Conservation (phyloP, 2,888 invertebrate species). For the Apoda limacodes region DNA sequence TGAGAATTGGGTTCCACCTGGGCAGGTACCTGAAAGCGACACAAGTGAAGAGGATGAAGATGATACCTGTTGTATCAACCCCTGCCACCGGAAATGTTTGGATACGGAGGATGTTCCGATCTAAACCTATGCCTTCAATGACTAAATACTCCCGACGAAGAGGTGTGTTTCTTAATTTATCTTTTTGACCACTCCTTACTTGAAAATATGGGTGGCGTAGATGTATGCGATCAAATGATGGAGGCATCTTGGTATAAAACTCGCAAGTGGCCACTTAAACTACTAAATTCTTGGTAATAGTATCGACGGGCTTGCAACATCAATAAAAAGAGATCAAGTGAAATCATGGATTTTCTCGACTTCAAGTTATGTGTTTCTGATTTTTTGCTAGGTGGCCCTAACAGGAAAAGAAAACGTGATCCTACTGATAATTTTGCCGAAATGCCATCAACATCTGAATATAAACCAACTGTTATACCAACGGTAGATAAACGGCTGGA, state of each 20-base stretch:
- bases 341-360: slow-evolving; percentile 10
- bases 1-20: no score
- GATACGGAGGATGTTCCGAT: no score
- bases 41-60: no score
- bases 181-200: no score
- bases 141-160: no score
- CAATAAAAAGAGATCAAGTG: slow-evolving; percentile 7
- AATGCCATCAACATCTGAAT: slow-evolving; percentile 9
- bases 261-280: slow-evolving; percentile 15
- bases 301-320: slow-evolving; percentile 7
- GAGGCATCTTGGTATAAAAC: slow-evolving; percentile 13
- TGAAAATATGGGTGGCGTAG: slow-evolving; percentile 8
- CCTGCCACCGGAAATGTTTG: no score
- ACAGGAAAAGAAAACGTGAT: slow-evolving; percentile 12
- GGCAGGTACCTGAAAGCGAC: no score
- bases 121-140: no score
- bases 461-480: slow-evolving; percentile 10
- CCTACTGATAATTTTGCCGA: slow-evolving; percentile 8
- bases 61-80: no score
- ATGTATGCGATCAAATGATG: slow-evolving; percentile 13
- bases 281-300: slow-evolving; percentile 1
- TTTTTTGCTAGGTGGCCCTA: slow-evolving; percentile 11
- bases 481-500: slow-evolving; percentile 9
- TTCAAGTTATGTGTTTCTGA: no score
- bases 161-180: no score